Conservation (phyloP, 2,797 vertebrate genomes). For the Sylvia borin region DNA sequence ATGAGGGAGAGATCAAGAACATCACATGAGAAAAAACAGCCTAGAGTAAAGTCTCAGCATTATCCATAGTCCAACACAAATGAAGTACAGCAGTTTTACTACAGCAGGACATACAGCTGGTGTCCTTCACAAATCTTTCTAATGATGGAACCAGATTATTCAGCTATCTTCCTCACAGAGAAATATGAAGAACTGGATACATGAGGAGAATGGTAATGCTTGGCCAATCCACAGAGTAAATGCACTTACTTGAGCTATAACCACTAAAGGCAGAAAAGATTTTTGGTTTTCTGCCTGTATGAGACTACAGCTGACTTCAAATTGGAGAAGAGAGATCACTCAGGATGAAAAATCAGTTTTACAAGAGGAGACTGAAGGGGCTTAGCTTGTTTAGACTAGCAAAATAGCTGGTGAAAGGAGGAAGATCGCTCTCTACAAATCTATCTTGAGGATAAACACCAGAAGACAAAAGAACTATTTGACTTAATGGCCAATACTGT, state of each 20-base stretch:
- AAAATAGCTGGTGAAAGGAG: slow-evolving; percentile 23
- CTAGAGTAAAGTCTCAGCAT: background rate
- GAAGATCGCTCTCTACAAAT: background rate
- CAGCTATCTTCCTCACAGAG: background rate
- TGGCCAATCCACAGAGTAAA: background rate
- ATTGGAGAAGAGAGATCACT: background rate
- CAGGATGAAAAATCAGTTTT: slow-evolving; percentile 10
- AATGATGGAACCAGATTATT: background rate
- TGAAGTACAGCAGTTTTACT: background rate
- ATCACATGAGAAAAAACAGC: slow-evolving; percentile 46
- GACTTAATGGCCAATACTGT: slow-evolving; percentile 16
- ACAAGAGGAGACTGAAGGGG: background rate
- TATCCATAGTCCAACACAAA: slow-evolving; percentile 11
- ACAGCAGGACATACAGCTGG: background rate
- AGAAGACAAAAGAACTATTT: slow-evolving; percentile 41
- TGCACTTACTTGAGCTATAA: background rate
- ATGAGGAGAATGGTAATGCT: background rate
- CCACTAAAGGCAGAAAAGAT: background rate
- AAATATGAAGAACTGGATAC: background rate
- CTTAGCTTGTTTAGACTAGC: slow-evolving; percentile 19
- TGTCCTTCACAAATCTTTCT: slow-evolving; percentile 3
- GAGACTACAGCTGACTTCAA: background rate
- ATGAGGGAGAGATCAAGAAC: slow-evolving; percentile 41
- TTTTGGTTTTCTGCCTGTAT: background rate
- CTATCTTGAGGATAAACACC: slow-evolving; percentile 3